Evolutionary conservation across 2,113 vertebrate species (phyloP).

Genomic region (Oryzias woworae): DNA sequence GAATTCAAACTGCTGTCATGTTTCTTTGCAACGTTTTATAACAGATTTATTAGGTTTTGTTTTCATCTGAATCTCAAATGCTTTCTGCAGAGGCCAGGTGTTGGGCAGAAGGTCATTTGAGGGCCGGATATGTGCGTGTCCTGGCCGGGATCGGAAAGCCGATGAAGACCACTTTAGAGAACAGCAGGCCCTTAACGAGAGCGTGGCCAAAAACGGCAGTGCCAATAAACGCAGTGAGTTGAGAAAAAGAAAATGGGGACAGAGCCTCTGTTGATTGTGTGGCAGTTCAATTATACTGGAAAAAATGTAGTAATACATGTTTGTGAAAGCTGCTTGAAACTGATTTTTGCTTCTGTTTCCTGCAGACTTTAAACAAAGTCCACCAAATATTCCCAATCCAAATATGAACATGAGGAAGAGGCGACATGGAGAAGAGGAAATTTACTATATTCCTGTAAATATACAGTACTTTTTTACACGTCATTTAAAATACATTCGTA

Average conservation of each 20-base stretch:
- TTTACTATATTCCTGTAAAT: conserved; percentile 92
- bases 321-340: not conserved
- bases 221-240: conserved; percentile 87
- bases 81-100: conserved; percentile 76
- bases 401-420: conserved; percentile 87
- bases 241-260: not conserved
- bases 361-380: conserved; percentile 93
- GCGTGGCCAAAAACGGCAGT: conserved; percentile 82
- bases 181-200: conserved; percentile 92
- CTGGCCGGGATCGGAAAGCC: conserved; percentile 92
- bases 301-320: not conserved
- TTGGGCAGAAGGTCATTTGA: conserved; percentile 81
- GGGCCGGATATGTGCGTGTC: conserved; percentile 95
- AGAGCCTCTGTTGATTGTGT: not conserved
- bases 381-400: conserved; percentile 83
- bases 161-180: conserved; percentile 96
- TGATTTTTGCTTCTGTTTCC: conserved; percentile 11
- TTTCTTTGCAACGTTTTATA: too few relatives aligned
- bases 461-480: not conserved
- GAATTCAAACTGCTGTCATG: too few relatives aligned
- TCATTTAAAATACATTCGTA: not conserved
- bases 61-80: not conserved
- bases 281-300: too few relatives aligned
- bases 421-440: conserved; percentile 91
- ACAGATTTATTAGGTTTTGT: too few relatives aligned